phyloP scores from a whole-genome alignment of 2,113 vertebrate genomes.

The Antechinus flavipes region DNA sequence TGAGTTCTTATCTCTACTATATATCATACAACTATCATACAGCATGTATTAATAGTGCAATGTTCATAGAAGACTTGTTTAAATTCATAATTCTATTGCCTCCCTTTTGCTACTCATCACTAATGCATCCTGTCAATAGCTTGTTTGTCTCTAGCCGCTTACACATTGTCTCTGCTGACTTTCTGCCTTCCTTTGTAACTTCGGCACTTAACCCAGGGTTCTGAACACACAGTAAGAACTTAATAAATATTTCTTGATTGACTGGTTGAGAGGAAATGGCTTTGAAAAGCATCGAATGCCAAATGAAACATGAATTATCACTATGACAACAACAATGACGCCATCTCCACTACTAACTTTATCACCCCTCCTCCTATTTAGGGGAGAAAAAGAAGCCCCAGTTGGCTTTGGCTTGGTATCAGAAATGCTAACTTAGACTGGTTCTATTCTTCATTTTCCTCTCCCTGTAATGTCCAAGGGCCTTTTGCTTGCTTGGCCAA shows the following conservation, averaged over 20 bases:
- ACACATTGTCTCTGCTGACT: neutral
- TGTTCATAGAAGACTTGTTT: neutral
- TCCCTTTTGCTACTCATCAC: neutral
- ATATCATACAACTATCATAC: neutral
- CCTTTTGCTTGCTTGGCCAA: neutral
- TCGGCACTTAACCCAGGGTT: neutral
- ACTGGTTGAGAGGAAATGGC: neutral
- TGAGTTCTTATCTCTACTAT: neutral
- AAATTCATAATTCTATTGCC: neutral
- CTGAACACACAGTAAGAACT: neutral
- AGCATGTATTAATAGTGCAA: neutral
- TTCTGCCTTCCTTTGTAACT: neutral
- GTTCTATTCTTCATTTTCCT: neutral
- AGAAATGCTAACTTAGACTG: neutral
- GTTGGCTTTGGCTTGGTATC: neutral
- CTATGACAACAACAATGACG: neutral
- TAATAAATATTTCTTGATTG: neutral
- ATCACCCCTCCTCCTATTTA: neutral
- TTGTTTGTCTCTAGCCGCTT: neutral
- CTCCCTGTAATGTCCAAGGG: neutral
- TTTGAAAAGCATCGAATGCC: neutral
- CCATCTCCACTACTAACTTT: too few species aligned
- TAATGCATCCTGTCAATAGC: neutral
- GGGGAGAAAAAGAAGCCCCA: neutral
- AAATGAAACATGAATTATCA: neutral